Base-by-base conservation (phyloP, 2,888 invertebrate species). In the Pherbina coryleti region DNA sequence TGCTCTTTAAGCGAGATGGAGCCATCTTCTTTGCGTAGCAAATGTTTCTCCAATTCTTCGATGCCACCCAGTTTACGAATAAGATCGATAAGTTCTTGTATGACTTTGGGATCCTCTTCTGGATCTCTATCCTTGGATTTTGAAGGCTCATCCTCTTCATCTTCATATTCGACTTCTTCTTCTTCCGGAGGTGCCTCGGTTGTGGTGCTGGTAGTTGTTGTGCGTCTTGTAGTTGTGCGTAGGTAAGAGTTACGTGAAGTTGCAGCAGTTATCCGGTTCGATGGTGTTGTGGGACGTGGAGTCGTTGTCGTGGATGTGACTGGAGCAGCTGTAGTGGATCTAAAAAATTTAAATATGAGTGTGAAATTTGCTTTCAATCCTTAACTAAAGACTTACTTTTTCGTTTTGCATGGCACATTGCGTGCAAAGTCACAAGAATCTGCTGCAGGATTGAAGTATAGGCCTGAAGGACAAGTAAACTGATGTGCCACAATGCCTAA, bases 371-470 rank as follows among this genome's bases (percentile, higher is more conserved):
- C 2, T 2, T 8, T 19, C 5, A 3, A 25, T 34, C 2, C 51
- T 51, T 49, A 4, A 3, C 1, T 34, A 17, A 22, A 75, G 62
- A 70, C 69, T 82, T 80, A 89, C 84, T 87, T 87, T 70, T 92
- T 55, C 25, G 91, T 93, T 84, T 95, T 95, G 88, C 96, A 96
- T 37, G 93, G 91, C 0, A 97, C 97, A 87, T 97, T 97, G 83
- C 96, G 93, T 0, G 96, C 93, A 87, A 97, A 97, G 89, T 97
- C 97, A 86, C 97, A 97, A 0, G 97, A 97, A 88, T 97, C 97
- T 0, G 97, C 96, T 0, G 94, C 94, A 85, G 96, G 96, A 90
- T 97, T 97, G 90, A 97, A 97, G 87, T 94, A 96, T 11, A 97
- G 91, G 34, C 97, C 97, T 77, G 97, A 96, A 5, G 97, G 97